Conservation (phyloP, 2,113 vertebrate genomes). For the Petrocephalus microphthalmus region DNA sequence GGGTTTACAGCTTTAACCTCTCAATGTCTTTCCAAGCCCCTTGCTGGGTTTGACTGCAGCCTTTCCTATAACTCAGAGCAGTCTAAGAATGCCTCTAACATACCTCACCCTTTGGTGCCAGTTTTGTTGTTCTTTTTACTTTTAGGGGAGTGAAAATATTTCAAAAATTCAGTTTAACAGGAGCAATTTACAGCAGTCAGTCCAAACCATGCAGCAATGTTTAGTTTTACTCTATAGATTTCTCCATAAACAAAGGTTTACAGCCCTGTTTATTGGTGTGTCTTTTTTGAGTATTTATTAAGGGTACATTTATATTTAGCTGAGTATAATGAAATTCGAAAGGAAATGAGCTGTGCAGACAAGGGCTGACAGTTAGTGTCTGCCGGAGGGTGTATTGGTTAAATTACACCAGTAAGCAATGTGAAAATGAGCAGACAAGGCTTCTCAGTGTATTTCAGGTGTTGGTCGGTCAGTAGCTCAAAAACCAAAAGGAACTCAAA, state of each 20-base stretch:
- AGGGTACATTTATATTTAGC: not conserved
- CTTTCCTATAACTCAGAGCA: not conserved
- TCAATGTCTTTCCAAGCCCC: not conserved
- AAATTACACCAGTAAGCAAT: not conserved
- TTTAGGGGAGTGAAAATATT: not conserved
- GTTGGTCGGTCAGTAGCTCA: not conserved
- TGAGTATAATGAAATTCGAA: too few species aligned
- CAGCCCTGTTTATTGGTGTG: not conserved
- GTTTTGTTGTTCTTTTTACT: not conserved
- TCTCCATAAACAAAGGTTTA: not conserved
- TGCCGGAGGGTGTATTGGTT: not conserved
- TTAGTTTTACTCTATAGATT: not conserved
- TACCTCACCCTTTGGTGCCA: not conserved
- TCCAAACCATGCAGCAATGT: not conserved
- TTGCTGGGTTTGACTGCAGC: not conserved
- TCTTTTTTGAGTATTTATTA: not conserved
- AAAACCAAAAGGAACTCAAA: not conserved
- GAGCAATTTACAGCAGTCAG: not conserved
- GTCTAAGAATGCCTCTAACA: not conserved
- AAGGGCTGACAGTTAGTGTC: not conserved
- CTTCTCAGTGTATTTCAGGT: not conserved
- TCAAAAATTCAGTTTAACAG: not conserved
- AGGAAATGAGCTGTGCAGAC: too few species aligned
- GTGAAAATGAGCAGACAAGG: not conserved
- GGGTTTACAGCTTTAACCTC: constrained; percentile 12